Evolutionary conservation across 2,797 vertebrate species (phyloP).

Genomic region (Smutsia temminckii): DNA sequence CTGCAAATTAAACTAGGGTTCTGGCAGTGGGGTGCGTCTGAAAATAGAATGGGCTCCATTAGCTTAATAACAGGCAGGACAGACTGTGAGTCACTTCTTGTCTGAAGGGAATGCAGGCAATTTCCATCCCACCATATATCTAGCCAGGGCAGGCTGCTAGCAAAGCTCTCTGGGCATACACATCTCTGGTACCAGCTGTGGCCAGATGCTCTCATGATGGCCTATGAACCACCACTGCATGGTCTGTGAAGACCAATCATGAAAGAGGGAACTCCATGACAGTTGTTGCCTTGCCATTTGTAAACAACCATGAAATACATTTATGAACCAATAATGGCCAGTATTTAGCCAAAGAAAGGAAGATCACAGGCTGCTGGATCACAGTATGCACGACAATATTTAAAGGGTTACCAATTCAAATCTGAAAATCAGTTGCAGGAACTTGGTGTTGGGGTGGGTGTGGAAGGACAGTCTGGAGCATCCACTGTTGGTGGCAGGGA

Average conservation of each 20-base stretch:
- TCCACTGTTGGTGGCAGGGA: not conserved
- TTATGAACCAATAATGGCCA: not conserved
- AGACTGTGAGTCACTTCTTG: not conserved
- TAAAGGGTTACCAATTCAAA: not conserved
- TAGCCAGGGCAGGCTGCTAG: not conserved
- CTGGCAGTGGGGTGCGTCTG: not conserved
- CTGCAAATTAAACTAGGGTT: not conserved
- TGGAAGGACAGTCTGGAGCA: not conserved
- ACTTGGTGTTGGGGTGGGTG: no score
- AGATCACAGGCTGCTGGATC: not conserved
- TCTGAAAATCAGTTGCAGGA: not conserved
- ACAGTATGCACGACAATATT: not conserved
- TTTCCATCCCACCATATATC: not conserved
- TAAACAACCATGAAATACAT: not conserved
- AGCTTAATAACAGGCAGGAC: not conserved
- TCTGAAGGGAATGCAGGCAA: not conserved
- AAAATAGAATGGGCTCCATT: not conserved
- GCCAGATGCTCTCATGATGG: not conserved
- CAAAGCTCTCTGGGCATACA: not conserved
- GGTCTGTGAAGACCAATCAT: not conserved
- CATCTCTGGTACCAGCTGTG: not conserved
- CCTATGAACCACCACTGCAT: not conserved
- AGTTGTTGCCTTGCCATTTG: not conserved
- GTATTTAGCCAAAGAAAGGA: not conserved
- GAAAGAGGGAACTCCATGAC: not conserved